Conservation (phyloP, 2,888 invertebrate genomes). For the Gastracanthus pulcherrimus region DNA sequence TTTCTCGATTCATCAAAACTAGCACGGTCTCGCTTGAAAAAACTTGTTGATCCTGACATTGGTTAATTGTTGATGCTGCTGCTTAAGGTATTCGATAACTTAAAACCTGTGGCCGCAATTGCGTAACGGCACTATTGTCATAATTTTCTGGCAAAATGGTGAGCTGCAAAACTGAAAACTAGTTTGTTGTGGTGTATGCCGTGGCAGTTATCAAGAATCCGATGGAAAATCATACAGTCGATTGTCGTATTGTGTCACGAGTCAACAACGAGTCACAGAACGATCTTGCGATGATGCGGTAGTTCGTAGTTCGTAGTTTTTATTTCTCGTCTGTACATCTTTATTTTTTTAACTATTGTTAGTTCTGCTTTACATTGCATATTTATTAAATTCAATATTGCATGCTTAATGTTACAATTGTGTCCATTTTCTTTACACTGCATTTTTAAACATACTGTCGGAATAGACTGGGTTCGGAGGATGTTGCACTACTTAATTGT, state of each 20-base stretch:
- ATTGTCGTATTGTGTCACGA: slow-evolving; percentile 59
- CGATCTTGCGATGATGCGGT: slow-evolving; percentile 57
- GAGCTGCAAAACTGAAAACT: slow-evolving; percentile 55
- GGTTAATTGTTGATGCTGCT: background rate
- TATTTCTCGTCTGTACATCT: slow-evolving; percentile 53
- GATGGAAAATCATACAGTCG: slow-evolving; percentile 57
- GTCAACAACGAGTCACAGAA: slow-evolving; percentile 60
- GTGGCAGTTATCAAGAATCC: slow-evolving; percentile 55
- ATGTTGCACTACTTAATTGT: slow-evolving; percentile 52
- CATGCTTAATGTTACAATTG: slow-evolving; percentile 53
- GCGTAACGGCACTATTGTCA: slow-evolving; percentile 50
- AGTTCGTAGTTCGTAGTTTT: slow-evolving; percentile 51
- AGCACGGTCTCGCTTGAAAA: slow-evolving; percentile 51
- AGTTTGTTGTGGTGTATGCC: slow-evolving; percentile 39
- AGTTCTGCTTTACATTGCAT: slow-evolving; percentile 48
- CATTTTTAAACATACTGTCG: slow-evolving; percentile 54
- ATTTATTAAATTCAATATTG: slow-evolving; percentile 54
- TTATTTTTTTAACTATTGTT: slow-evolving; percentile 52
- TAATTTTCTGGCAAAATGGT: slow-evolving; percentile 28
- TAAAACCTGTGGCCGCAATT: slow-evolving; percentile 46
- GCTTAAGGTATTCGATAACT: slow-evolving; percentile 30
- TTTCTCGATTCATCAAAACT: slow-evolving; percentile 58
- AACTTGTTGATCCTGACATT: background rate
- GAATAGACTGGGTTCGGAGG: slow-evolving; percentile 59
- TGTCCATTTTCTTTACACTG: slow-evolving; percentile 52